phyloP scores from a whole-genome alignment of 2,113 vertebrate genomes.

The Labrus mixtus region DNA sequence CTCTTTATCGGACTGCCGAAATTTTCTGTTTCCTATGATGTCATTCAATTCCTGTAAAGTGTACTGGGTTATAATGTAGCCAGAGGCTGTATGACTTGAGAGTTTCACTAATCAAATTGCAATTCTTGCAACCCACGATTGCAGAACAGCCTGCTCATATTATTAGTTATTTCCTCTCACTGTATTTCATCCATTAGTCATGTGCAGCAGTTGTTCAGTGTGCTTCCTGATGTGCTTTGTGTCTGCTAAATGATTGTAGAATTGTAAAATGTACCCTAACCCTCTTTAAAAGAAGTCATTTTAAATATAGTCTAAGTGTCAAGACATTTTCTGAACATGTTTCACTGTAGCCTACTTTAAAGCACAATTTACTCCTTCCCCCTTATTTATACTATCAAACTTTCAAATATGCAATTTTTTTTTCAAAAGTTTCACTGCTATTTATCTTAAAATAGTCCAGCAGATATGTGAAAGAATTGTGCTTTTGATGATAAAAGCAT shows the following conservation, averaged over 20 bases:
- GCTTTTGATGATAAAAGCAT: too few species aligned
- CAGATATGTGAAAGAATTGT: too few species aligned
- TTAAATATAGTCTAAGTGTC: neutral
- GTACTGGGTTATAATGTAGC: slow-evolving; percentile 28
- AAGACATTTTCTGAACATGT: too few species aligned
- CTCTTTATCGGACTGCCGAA: slow-evolving; percentile 32
- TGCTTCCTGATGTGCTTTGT: neutral
- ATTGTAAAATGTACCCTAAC: slow-evolving; percentile 7
- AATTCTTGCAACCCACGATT: slow-evolving; percentile 37
- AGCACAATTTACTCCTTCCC: too few species aligned
- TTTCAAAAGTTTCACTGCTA: too few species aligned
- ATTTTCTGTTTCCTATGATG: slow-evolving; percentile 57
- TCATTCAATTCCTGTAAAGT: slow-evolving; percentile 64
- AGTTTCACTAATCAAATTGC: slow-evolving; percentile 63
- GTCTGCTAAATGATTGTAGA: too few species aligned
- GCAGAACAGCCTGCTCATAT: slow-evolving; percentile 13
- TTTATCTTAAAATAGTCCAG: too few species aligned
- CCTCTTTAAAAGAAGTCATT: neutral
- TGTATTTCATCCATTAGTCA: slow-evolving; percentile 47
- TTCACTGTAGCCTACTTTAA: too few species aligned
- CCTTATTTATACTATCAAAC: too few species aligned
- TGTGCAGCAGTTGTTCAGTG: neutral
- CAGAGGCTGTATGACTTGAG: slow-evolving; percentile 33
- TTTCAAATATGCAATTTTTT: too few species aligned
- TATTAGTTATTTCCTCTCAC: slow-evolving; percentile 53